Percentiles rank a stretch among this genome's conserved stretches.
phyloP scores from a whole-genome alignment of 2,797 vertebrate genomes.

The Harpagifer antarcticus region DNA sequence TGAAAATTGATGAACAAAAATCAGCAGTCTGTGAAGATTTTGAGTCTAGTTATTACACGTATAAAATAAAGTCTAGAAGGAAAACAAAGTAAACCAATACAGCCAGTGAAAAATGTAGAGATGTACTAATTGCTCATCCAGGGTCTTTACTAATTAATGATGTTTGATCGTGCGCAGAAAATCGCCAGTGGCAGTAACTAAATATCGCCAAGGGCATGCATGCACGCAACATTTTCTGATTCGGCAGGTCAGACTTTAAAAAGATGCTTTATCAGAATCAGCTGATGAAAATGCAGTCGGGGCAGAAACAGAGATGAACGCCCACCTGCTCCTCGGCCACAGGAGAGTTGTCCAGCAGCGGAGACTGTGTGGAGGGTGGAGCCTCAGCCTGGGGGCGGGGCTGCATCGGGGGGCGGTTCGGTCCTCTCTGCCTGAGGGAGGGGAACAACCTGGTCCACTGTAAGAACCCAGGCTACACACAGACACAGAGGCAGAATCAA shows the following conservation, averaged over 20 bases:
- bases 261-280: too few species aligned
- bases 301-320: too few species aligned
- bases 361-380: slow-evolving; percentile 81
- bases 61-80: background rate
- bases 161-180: too few species aligned
- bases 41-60: background rate
- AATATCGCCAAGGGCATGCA: too few species aligned
- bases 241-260: too few species aligned
- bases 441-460: slow-evolving; percentile 95
- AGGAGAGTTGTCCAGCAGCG: slow-evolving; percentile 68
- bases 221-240: too few species aligned
- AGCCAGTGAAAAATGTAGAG: background rate
- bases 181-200: too few species aligned
- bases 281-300: too few species aligned
- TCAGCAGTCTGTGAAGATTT: background rate
- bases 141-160: too few species aligned
- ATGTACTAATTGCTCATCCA: too few species aligned
- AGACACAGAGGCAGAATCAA: slow-evolving; percentile 9
- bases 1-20: background rate
- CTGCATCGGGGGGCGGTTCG: slow-evolving; percentile 83
- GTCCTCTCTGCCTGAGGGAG: slow-evolving; percentile 88
- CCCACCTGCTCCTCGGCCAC: slow-evolving; percentile 95
- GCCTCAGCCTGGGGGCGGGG: slow-evolving; percentile 80
- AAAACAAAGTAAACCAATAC: slow-evolving; percentile 1
- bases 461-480: slow-evolving; percentile 87